These are phyloP conservation scores for Psilanteris sp. DNA, from an alignment of 1,140 invertebrate species.

Conservation along the genomic window DNA sequence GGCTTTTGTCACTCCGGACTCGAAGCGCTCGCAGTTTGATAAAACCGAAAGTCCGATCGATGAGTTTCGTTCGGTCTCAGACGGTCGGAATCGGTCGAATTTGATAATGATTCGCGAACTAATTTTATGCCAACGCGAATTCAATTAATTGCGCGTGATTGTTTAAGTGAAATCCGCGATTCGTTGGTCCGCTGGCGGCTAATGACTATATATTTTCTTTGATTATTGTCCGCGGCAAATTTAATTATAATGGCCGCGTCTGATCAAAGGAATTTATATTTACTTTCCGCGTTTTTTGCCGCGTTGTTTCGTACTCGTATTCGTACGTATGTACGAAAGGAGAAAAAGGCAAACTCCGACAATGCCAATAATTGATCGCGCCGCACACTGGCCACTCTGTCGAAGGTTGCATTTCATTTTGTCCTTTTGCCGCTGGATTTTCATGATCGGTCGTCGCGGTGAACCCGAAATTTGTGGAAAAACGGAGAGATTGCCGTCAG, in stretches of 20 bases:
- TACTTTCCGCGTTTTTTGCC: not conserved
- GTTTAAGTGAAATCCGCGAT: no score
- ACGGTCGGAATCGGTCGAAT: no score
- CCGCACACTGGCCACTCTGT: slow-evolving; percentile 14
- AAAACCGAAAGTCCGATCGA: no score
- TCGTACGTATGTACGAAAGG: not conserved
- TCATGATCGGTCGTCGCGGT: slow-evolving; percentile 55
- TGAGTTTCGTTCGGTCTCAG: no score
- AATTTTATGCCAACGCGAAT: no score
- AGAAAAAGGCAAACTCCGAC: slow-evolving; percentile 3
- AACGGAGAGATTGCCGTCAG: slow-evolving; percentile 35
- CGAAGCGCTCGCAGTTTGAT: not conserved
- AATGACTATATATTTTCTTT: no score
- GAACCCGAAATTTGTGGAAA: slow-evolving; percentile 37
- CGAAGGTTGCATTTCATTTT: slow-evolving; percentile 28
- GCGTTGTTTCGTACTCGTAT: slow-evolving; percentile 11
- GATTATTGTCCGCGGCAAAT: no score
- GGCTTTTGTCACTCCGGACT: no score
- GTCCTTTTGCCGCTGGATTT: slow-evolving; percentile 53
- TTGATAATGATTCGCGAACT: no score
- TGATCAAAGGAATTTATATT: slow-evolving; percentile 24
- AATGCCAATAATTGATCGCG: slow-evolving; percentile 5
- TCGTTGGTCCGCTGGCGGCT: no score
- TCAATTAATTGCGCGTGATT: no score
- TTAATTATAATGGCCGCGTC: not conserved